phyloP scores from a whole-genome alignment of 2,113 vertebrate species.

The Parus major region DNA sequence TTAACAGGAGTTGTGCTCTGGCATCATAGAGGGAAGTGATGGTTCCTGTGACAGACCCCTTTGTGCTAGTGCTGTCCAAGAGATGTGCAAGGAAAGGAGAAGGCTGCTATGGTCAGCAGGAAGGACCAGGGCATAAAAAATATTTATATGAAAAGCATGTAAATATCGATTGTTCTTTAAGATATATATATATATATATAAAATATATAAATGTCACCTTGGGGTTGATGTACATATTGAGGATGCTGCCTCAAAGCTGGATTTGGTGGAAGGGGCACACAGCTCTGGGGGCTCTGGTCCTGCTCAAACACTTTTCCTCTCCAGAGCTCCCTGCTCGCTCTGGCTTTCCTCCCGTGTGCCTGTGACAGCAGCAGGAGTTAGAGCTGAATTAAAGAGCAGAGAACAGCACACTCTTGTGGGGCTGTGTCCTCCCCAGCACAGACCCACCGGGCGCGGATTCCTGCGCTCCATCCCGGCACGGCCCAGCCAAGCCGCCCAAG shows the following conservation, averaged over 20 bases:
- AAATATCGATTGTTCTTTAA: background rate
- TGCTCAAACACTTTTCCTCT: rapidly evolving
- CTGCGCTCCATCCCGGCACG: background rate
- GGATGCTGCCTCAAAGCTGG: background rate
- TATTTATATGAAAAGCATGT: background rate
- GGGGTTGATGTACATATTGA: rapidly evolving
- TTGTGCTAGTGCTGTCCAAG: background rate
- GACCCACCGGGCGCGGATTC: rapidly evolving
- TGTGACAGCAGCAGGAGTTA: background rate
- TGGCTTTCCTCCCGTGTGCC: background rate
- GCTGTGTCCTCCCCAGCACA: background rate
- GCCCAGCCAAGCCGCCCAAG: background rate
- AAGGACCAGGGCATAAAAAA: background rate
- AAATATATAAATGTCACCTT: background rate
- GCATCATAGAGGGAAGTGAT: rapidly evolving
- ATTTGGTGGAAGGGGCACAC: rapidly evolving
- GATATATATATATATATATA: background rate
- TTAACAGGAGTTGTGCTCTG: background rate
- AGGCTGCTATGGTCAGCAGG: background rate
- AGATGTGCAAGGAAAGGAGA: background rate
- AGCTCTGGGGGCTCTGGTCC: rapidly evolving
- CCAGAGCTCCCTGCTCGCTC: background rate
- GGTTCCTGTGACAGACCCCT: background rate
- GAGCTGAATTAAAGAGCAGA: background rate
- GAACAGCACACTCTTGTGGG: background rate